Base-by-base conservation (phyloP, 1,140 invertebrate genomes). In the Drosophila repleta region DNA sequence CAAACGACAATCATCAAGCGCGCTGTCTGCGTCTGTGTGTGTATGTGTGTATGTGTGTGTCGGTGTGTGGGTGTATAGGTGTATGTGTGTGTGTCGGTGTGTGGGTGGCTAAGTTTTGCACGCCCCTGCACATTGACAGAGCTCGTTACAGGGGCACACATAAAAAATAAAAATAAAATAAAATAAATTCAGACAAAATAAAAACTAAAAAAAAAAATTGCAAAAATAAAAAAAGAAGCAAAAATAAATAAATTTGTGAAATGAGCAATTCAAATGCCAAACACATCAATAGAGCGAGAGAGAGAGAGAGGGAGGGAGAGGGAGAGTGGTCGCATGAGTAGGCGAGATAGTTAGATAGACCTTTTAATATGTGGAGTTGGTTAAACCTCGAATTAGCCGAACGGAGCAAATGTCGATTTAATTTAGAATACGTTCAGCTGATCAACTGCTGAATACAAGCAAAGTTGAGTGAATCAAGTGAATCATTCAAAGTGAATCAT, bases 1-100 rank as follows among this genome's bases (percentile, higher is more conserved):
- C 82, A 87, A 87, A 74, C 63, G 70, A 71, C 74, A 74, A 76
- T 68, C 74, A 81, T 81, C 63, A 73, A 39, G 32, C 32, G 17
- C 5, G 20, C n/a, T 60, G 35, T 76, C 3, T 52, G 13, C 62
- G 60, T 69, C 24, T 63, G 35, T 69, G 43, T 60, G 29, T 58
- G 32, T 35, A 24, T 56, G 43, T 68, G 21, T 69, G 37, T 60
- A 21, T 35, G 58, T 64, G 52, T 53, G 41, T 58, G 18, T 35
- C 11, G 51, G 13, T 52, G 10, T 39, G 26, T 39, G 51, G 57
- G 52, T 58, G 32, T 58, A 11, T 35, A 15, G 56, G 15, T 63
- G 10, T 39, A 48, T 43, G 57, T 56, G 52, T 45, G 57, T 43
- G 46, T 67, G 49, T 43, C 53, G 51, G 52, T 45, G 57, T 43